Evolutionary conservation across 2,888 invertebrate genomes (phyloP).

Genomic region (Phasia obesa): DNA sequence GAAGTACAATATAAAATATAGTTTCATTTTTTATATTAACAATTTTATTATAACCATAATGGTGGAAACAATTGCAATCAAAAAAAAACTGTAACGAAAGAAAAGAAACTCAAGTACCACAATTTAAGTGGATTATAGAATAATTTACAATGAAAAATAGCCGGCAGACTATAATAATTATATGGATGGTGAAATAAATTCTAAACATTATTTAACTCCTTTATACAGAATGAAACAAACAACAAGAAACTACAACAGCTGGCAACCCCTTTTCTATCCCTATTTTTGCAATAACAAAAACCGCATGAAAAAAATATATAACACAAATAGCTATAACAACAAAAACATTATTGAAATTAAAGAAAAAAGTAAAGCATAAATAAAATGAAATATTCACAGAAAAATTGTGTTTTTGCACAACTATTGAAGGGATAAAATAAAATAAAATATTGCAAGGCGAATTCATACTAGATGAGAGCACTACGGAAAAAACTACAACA

Average conservation of each 20-base stretch:
- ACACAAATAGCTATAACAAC: neutral
- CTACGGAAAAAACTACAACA: too few species aligned
- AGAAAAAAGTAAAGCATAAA: neutral
- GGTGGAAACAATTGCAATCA: constrained; percentile 63
- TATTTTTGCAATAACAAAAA: constrained; percentile 31
- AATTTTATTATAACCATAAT: constrained; percentile 38
- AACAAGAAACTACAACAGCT: constrained; percentile 59
- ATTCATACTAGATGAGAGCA: too few species aligned
- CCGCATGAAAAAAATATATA: neutral
- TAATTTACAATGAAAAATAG: constrained; percentile 66
- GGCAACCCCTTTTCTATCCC: constrained; percentile 65
- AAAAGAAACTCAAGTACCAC: constrained; percentile 69
- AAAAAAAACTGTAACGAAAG: constrained; percentile 9
- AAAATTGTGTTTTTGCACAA: neutral
- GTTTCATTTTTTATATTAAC: constrained; percentile 24
- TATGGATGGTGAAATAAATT: constrained; percentile 67
- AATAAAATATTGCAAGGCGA: too few species aligned
- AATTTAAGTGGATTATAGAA: constrained; percentile 71
- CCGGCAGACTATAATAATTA: constrained; percentile 67
- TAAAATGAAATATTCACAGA: neutral
- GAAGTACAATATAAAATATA: constrained; percentile 19
- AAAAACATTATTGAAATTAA: neutral
- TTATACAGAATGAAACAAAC: constrained; percentile 8
- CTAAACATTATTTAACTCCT: constrained; percentile 46
- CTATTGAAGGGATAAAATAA: neutral